phyloP scores from a whole-genome alignment of 2,797 vertebrate species.

The Tinamus major region DNA sequence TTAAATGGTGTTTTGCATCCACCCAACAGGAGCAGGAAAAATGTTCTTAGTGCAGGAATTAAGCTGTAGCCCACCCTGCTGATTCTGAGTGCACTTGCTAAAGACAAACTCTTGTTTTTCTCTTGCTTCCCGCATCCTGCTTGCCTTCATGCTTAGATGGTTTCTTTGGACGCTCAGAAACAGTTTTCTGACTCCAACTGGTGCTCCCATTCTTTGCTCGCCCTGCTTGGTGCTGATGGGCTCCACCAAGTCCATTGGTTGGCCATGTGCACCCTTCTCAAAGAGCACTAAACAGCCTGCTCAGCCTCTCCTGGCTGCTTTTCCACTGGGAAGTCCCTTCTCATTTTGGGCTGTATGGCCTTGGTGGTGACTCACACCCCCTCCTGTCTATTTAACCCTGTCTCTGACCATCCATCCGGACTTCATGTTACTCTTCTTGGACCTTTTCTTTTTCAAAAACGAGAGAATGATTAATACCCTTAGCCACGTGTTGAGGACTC shows the following conservation, averaged over 20 bases:
- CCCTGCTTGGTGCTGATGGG: background rate
- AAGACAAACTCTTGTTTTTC: background rate
- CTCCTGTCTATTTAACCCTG: background rate
- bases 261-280: background rate
- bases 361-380: background rate
- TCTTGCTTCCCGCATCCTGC: background rate
- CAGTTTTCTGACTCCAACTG: background rate
- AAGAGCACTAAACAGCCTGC: background rate
- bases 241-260: background rate
- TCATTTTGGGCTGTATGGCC: background rate
- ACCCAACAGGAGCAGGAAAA: background rate
- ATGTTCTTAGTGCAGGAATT: background rate
- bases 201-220: no score
- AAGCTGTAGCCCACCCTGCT: background rate
- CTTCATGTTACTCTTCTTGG: background rate
- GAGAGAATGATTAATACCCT: background rate
- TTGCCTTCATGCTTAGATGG: background rate
- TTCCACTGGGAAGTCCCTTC: background rate
- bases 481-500: fast-evolving
- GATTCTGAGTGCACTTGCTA: background rate
- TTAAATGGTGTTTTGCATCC: background rate
- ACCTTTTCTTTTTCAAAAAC: background rate
- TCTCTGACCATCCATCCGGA: background rate
- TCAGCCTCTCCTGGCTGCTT: background rate
- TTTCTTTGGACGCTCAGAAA: background rate